Conservation (phyloP, 2,113 vertebrate species). For the Dromas ardeola region DNA sequence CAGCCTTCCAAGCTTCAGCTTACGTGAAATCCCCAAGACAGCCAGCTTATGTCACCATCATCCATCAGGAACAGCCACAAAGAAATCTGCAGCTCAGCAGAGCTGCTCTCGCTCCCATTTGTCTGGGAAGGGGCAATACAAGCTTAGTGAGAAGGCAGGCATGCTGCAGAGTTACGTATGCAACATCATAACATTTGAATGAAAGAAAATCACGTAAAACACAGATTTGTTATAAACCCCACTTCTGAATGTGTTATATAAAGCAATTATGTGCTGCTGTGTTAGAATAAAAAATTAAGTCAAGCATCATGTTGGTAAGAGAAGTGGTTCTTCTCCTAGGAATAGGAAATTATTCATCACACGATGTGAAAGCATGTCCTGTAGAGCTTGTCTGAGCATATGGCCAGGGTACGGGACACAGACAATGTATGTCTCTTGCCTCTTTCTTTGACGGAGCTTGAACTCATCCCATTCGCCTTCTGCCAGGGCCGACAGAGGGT, state of each 20-base stretch:
- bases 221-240: neutral
- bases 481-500: rapidly evolving
- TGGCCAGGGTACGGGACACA: neutral
- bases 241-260: neutral
- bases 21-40: conserved; percentile 21
- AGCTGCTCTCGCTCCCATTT: neutral
- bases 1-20: conserved; percentile 40
- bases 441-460: neutral
- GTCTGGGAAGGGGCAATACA: neutral
- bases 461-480: neutral
- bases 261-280: neutral
- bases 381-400: neutral
- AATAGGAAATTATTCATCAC: neutral
- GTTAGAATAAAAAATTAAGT: neutral
- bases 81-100: conserved; percentile 13
- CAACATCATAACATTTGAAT: neutral
- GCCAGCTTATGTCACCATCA: conserved; percentile 57
- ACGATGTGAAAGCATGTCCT: neutral
- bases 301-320: too few relatives aligned
- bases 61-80: conserved; percentile 27
- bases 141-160: neutral
- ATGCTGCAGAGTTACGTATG: rapidly evolving
- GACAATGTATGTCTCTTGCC: neutral
- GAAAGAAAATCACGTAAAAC: neutral
- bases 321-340: neutral